Base-by-base conservation (phyloP, 2,113 vertebrate species). In the Seriola quinqueradiata region DNA sequence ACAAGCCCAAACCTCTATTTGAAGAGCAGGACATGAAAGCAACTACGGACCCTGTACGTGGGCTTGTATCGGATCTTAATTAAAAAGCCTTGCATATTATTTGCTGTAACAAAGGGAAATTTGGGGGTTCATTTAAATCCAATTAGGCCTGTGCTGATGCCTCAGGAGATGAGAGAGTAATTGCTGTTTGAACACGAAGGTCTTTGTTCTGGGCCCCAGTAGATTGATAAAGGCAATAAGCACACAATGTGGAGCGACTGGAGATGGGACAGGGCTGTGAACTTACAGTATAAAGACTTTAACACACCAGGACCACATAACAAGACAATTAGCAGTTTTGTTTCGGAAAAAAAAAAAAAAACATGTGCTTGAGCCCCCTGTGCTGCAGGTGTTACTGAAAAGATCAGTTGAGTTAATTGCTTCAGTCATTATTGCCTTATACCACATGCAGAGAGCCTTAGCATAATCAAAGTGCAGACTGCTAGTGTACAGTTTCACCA, bases 41-140 rank as follows among this genome's bases (percentile, higher is more conserved):
- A 94, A 92, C 93, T 81, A 58, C 87, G 92, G 95, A 95, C 96
- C 96, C 80, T 95, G 95, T 90, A 95, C 94, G 89, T 95, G 95
- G 95, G 93, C 95, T 96, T 92, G 94, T 96, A 96, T 97, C 92
- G 92, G 95, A 97, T 97, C 97, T 97, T 98, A 98, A 98, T 99
- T 98, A 95, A 98, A 98, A 97, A 97, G 96, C 95, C 95, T 95
- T 94, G 96, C 96, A 96, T 97, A 96, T 97, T 97, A 97, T 96
- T 97, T 95, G 94, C 97, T 96, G 96, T 97, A 97, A 97, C 97
- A 98, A 97, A 97, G 96, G 92, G 92, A 93, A 95, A 97, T 98
- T 96, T 97, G 96, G 96, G 95, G 97, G 97, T 98, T 98, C 96
- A 97, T 98, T 98, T 98, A 97, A 98, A 98, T 98, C 96, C 97